Evolutionary conservation across 2,797 vertebrate species (phyloP).

Genomic region (Thaleichthys pacificus): DNA sequence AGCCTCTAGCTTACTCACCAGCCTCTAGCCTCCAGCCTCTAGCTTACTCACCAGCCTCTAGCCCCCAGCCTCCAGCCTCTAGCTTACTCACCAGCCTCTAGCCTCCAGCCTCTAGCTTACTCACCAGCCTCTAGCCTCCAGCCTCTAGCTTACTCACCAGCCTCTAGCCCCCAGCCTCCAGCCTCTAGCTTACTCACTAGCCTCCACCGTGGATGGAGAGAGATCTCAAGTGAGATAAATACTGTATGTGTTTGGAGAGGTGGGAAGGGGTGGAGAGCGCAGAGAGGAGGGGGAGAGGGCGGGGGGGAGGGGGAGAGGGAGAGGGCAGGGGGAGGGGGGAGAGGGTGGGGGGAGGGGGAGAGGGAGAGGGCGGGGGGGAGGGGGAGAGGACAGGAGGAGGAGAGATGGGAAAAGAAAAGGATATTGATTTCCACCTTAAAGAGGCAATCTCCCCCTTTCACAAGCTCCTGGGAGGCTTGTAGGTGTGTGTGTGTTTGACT

Average conservation of each 20-base stretch:
- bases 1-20: too few relatives aligned
- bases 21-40: too few relatives aligned
- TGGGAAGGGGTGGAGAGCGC: neutral
- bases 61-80: too few relatives aligned
- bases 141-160: slow-evolving; percentile 24
- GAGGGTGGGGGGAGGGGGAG: slow-evolving; percentile 16
- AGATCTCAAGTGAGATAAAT: too few relatives aligned
- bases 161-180: slow-evolving; percentile 21
- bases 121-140: slow-evolving; percentile 27
- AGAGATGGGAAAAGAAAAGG: slow-evolving; percentile 62
- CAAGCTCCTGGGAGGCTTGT: slow-evolving; percentile 45
- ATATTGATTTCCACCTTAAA: slow-evolving; percentile 73
- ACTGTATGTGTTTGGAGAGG: neutral
- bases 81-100: slow-evolving; percentile 33
- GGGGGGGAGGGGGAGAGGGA: slow-evolving; percentile 41
- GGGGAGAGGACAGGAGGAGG: slow-evolving; percentile 60
- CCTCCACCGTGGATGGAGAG: neutral
- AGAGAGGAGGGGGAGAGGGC: neutral
- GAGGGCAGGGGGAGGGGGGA: slow-evolving; percentile 58
- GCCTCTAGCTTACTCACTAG: slow-evolving; percentile 8
- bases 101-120: neutral
- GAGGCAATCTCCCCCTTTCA: slow-evolving; percentile 68
- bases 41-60: slow-evolving; percentile 14
- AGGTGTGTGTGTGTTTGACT: slow-evolving; percentile 26
- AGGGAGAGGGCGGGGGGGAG: slow-evolving; percentile 16